These are phyloP conservation scores for Macropis europaea DNA, from an alignment of 2,888 invertebrate genomes.

Conservation along the genomic window DNA sequence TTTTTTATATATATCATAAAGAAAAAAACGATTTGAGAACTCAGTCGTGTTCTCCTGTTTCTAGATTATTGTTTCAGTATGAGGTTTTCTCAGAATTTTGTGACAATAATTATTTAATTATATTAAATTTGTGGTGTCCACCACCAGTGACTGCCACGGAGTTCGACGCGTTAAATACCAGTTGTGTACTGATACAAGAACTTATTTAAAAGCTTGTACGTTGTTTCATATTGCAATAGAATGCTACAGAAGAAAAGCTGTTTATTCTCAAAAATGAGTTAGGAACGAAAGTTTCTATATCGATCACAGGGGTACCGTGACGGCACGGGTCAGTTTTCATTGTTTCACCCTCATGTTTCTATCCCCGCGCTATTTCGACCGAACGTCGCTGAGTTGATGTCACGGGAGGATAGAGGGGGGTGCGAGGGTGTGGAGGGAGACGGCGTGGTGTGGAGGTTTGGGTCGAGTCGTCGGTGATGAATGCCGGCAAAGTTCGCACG, in stretches of 20 bases:
- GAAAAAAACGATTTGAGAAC: too few relatives aligned
- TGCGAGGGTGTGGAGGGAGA: constrained; percentile 29
- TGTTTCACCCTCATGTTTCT: constrained; percentile 41
- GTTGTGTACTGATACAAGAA: too few relatives aligned
- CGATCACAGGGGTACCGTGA: not conserved
- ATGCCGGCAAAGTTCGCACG: constrained; percentile 77
- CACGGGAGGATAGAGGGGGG: constrained; percentile 53
- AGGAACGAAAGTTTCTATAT: constrained; percentile 33
- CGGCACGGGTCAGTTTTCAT: constrained; percentile 47
- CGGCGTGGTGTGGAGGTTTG: constrained; percentile 34
- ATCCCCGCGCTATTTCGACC: constrained; percentile 48
- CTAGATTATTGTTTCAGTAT: too few relatives aligned
- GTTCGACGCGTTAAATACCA: too few relatives aligned
- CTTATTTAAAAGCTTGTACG: too few relatives aligned
- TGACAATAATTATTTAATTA: too few relatives aligned
- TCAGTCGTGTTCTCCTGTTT: too few relatives aligned
- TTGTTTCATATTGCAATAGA: not conserved
- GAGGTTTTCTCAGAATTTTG: too few relatives aligned
- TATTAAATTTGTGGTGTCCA: too few relatives aligned
- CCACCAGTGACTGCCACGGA: too few relatives aligned
- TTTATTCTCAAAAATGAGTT: not conserved
- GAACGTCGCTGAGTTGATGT: constrained; percentile 51
- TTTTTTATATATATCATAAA: too few relatives aligned
- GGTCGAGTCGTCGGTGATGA: constrained; percentile 75
- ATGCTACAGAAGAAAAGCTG: not conserved